Evolutionary conservation across 2,113 vertebrate species (phyloP), one percentile per base, ranked within the genome.

Genomic region (Chitala chitala): DNA sequence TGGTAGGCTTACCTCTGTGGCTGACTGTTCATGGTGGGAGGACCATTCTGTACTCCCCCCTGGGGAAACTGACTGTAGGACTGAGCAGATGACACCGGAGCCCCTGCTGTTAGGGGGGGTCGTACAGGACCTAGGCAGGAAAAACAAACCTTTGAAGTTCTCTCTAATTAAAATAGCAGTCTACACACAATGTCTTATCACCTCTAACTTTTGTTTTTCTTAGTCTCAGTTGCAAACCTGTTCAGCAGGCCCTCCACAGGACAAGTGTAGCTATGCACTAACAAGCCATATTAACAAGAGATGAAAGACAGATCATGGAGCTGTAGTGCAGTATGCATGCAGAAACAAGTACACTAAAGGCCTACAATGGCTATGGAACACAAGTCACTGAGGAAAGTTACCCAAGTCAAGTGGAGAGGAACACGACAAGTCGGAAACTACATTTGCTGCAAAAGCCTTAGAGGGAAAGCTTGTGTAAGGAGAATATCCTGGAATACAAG

Each of bases 1-100:
- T 48, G 29, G 17, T 9, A 31, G 31, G 78, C 48, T 63, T 83
- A 95, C 93, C 95, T 96, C 80, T 94, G 92, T 82, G 90, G 76
- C 0, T 92, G 89, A 72, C 90, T 90, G 75, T 87, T 82, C 79
- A 91, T 79, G 24, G 87, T 83, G 71, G 91, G 93, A 79, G 96
- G 95, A 54, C 97, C 96, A 83, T 99, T 99, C 78, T 95, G 96
- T 73, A 94, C 75, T 40, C 94, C 92, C 79, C 91, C 93, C 72
- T 92, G 94, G 74, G 90, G 90, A 88, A 93, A 94, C 71, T 96
- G 95, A 84, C 83, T 90, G 81, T 95, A 97, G 36, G 78, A 55
- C 80, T 90, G 85, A 69, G 92, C 90, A 2, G 89, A 90, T 75
- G 91, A 87, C 65, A 89, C 82, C 48, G 89, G 89, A 51, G 90